phyloP scores from a whole-genome alignment of 1,140 invertebrate species.

The Melanaphis sacchari region DNA sequence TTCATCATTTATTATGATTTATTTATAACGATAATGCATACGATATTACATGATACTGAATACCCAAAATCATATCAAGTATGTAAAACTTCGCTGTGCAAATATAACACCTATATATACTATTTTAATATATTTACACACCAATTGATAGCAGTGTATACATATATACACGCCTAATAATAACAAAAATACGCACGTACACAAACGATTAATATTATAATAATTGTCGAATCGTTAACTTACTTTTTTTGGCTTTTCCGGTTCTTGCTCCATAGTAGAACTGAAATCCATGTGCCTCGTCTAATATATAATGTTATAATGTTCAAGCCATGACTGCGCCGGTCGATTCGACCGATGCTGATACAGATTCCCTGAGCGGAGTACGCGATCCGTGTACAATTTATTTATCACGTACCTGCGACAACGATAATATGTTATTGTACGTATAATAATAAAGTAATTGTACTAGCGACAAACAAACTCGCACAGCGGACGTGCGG shows the following conservation, averaged over 20 bases:
- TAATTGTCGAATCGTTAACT: neutral
- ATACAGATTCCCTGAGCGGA: neutral
- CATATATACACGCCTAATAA: neutral
- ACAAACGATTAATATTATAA: neutral
- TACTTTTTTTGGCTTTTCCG: constrained; percentile 46
- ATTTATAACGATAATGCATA: neutral
- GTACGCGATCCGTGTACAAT: neutral
- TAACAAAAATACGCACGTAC: neutral
- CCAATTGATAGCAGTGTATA: neutral
- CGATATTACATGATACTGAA: neutral
- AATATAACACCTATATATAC: neutral
- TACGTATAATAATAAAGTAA: neutral
- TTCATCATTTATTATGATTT: neutral
- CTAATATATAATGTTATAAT: neutral
- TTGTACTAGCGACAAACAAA: neutral
- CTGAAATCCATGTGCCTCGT: neutral
- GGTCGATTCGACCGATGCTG: no score
- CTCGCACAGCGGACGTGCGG: neutral
- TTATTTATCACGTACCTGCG: neutral
- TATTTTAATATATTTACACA: neutral
- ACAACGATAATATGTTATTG: neutral
- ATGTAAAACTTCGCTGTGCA: neutral
- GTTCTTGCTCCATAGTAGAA: constrained; percentile 41
- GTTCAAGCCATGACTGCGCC: neutral
- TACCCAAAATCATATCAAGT: neutral